Conservation (phyloP, 2,797 vertebrate species). For the Perodicticus potto region DNA sequence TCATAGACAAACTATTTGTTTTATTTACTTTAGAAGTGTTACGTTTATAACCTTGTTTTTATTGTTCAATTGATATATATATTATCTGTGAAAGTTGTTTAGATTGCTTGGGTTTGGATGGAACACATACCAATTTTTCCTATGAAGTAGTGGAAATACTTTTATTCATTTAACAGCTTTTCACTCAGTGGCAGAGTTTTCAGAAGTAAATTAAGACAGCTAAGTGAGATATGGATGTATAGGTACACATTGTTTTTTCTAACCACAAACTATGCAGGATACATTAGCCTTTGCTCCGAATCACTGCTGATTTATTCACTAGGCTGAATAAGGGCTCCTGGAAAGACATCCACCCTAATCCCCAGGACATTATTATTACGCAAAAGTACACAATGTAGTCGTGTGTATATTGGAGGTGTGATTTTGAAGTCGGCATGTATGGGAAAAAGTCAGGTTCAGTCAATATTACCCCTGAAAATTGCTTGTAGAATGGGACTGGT, state of each 20-base stretch:
- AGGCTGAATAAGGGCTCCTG: background rate
- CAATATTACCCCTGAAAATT: background rate
- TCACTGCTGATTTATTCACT: background rate
- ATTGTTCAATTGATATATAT: background rate
- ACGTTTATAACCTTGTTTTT: constrained; percentile 29
- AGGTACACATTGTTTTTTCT: background rate
- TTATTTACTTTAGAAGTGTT: constrained; percentile 32
- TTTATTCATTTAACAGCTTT: background rate
- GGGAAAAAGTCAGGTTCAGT: background rate
- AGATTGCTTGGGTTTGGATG: background rate
- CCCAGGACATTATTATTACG: fast-evolving
- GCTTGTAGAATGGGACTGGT: no score
- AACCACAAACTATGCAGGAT: background rate
- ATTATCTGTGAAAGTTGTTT: background rate
- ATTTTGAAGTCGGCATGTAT: background rate
- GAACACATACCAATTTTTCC: background rate
- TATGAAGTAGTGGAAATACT: no score
- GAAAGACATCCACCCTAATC: background rate
- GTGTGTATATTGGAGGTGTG: background rate
- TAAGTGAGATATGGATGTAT: background rate
- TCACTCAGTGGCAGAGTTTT: background rate
- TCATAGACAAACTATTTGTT: background rate
- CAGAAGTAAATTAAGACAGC: background rate
- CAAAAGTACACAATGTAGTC: fast-evolving
- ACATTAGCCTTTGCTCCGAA: background rate